These are phyloP conservation scores for Rhinopomastus cyanomelas DNA, from an alignment of 2,113 vertebrate species.

Conservation along the genomic window DNA sequence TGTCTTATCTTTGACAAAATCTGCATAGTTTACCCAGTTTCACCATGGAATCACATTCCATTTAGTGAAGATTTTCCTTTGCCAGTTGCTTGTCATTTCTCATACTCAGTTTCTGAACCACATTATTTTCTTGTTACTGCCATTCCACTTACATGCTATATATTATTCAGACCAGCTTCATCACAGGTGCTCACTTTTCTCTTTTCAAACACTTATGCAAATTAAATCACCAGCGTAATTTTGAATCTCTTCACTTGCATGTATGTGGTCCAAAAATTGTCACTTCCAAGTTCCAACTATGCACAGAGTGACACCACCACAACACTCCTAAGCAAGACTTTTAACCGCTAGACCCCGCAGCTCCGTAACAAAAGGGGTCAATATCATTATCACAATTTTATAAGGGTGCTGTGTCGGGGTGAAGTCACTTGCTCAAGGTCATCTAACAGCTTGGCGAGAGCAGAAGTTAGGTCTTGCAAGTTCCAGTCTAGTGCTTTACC, in stretches of 20 bases:
- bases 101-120: constrained; percentile 17
- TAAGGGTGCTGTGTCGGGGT: constrained; percentile 9
- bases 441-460: constrained; percentile 13
- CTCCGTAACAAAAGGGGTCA: constrained; percentile 32
- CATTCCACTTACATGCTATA: neutral
- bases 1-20: constrained; percentile 25
- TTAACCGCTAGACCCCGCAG: constrained; percentile 18
- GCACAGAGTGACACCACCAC: neutral
- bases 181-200: constrained; percentile 52
- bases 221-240: constrained; percentile 54
- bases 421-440: constrained; percentile 51
- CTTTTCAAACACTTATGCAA: constrained; percentile 49
- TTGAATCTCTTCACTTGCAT: constrained; percentile 21
- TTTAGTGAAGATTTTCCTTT: constrained; percentile 21
- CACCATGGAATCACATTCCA: neutral
- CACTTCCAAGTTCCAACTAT: neutral
- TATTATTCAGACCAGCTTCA: constrained; percentile 28
- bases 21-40: constrained; percentile 19
- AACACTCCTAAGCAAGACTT: constrained; percentile 26
- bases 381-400: constrained; percentile 47
- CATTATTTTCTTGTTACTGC: constrained; percentile 40
- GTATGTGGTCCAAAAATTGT: constrained; percentile 21
- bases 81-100: constrained; percentile 47
- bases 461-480: neutral
- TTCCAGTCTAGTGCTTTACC: constrained; percentile 61